phyloP scores from a whole-genome alignment of 1,140 invertebrate genomes.

The Lasioglossum albipes region DNA sequence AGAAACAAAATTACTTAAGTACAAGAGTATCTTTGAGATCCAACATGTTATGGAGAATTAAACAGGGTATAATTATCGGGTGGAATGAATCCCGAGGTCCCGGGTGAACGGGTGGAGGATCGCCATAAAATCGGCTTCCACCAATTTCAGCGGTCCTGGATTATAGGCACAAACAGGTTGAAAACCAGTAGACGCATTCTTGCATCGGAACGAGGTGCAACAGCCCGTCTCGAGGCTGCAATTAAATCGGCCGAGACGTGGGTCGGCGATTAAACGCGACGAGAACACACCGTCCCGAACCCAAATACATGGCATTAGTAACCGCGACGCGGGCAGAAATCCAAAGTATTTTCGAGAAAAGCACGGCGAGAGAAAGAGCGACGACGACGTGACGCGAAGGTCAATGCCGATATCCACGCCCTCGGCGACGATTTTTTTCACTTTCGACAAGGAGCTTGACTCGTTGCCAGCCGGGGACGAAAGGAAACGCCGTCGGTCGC shows the following conservation, averaged over 20 bases:
- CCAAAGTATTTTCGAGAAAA: constrained; percentile 35
- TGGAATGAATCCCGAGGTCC: too few relatives aligned
- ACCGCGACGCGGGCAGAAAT: constrained; percentile 22
- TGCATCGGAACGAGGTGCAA: constrained; percentile 24
- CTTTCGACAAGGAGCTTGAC: constrained; percentile 21
- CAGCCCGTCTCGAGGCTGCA: constrained; percentile 1
- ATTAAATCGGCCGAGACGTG: constrained; percentile 24
- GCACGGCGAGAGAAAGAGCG: constrained; percentile 31
- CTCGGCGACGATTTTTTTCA: constrained; percentile 9
- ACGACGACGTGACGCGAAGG: constrained; percentile 46
- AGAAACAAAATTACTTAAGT: too few relatives aligned
- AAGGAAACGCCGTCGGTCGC: constrained; percentile 11
- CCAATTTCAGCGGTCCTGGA: too few relatives aligned
- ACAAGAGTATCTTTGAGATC: too few relatives aligned
- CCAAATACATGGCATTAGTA: constrained; percentile 35
- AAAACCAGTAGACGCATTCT: not conserved
- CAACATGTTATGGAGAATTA: too few relatives aligned
- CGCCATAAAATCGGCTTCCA: too few relatives aligned
- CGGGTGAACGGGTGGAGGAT: too few relatives aligned
- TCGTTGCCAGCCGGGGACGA: constrained; percentile 16
- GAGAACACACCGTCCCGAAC: constrained; percentile 3
- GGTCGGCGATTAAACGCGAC: constrained; percentile 1
- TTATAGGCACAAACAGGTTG: not conserved
- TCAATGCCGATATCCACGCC: constrained; percentile 17
- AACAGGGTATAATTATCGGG: too few relatives aligned